Conservation (phyloP, 2,888 invertebrate species). For the Argyresthia albistria region DNA sequence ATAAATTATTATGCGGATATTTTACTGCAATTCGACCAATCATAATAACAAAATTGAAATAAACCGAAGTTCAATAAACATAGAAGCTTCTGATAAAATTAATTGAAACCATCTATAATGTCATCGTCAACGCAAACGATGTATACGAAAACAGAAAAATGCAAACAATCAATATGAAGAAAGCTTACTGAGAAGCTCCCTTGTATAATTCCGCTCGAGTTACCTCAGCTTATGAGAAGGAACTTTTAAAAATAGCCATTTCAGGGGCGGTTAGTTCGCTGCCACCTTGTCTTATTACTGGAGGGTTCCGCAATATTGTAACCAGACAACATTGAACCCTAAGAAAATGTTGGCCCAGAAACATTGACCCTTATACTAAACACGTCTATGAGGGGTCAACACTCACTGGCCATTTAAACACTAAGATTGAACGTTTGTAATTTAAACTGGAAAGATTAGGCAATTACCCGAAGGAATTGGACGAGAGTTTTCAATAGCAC, state of each 20-base stretch:
- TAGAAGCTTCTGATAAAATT: no score
- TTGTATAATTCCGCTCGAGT: conserved; percentile 31
- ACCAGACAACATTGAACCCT: not conserved
- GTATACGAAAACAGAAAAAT: conserved; percentile 23
- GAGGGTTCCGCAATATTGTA: conserved; percentile 10
- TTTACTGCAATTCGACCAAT: no score
- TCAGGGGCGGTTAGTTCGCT: conserved; percentile 49
- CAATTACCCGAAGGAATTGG: conserved; percentile 53
- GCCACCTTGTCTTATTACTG: conserved; percentile 24
- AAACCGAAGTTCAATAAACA: no score
- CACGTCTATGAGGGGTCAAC: not conserved
- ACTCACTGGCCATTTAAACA: not conserved
- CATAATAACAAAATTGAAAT: no score
- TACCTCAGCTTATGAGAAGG: conserved; percentile 29
- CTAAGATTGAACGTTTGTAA: conserved; percentile 36
- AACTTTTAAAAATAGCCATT: conserved; percentile 58
- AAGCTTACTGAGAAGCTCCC: conserved; percentile 31
- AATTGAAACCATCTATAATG: no score
- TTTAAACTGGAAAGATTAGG: conserved; percentile 51
- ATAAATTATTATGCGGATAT: no score
- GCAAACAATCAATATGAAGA: conserved; percentile 49
- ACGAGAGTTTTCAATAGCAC: conserved; percentile 21
- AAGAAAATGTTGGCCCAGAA: no score
- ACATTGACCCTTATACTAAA: not conserved
- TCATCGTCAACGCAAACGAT: not conserved